Conservation (phyloP, 2,797 vertebrate genomes). For the Macrochelys suwanniensis region DNA sequence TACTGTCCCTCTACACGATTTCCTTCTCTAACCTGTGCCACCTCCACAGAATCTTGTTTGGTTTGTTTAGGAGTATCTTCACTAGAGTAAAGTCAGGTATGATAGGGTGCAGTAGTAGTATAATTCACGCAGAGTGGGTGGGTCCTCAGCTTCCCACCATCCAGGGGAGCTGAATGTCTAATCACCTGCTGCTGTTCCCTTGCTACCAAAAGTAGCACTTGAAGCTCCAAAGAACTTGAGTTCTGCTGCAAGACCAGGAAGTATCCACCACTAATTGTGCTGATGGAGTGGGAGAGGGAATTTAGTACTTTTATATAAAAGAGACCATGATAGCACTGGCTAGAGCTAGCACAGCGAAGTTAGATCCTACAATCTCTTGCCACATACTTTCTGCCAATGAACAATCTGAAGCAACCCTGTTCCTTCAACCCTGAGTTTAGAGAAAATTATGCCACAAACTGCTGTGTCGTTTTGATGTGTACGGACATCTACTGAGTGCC, state of each 20-base stretch:
- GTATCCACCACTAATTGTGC: not conserved
- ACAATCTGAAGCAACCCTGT: not conserved
- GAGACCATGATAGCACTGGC: not conserved
- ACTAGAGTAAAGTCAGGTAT: not conserved
- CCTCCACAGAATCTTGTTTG: not conserved
- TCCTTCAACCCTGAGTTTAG: accelerated
- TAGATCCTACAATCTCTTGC: not conserved
- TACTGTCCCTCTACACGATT: not conserved
- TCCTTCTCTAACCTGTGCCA: accelerated
- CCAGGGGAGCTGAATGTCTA: not conserved
- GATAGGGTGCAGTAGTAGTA: not conserved
- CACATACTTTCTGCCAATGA: not conserved
- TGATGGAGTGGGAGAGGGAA: not conserved
- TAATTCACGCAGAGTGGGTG: not conserved
- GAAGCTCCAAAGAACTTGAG: not conserved
- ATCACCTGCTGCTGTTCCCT: not conserved
- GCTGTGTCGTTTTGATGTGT: not conserved
- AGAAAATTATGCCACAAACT: accelerated
- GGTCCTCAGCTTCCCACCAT: not conserved
- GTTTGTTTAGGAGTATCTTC: not conserved
- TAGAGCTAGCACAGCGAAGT: not conserved
- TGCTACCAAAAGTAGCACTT: not conserved
- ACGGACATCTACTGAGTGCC: not conserved
- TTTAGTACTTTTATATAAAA: not conserved
- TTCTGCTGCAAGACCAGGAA: not conserved